phyloP scores from a whole-genome alignment of 2,113 vertebrate genomes.

The Sinocyclocheilus anophthalmus region DNA sequence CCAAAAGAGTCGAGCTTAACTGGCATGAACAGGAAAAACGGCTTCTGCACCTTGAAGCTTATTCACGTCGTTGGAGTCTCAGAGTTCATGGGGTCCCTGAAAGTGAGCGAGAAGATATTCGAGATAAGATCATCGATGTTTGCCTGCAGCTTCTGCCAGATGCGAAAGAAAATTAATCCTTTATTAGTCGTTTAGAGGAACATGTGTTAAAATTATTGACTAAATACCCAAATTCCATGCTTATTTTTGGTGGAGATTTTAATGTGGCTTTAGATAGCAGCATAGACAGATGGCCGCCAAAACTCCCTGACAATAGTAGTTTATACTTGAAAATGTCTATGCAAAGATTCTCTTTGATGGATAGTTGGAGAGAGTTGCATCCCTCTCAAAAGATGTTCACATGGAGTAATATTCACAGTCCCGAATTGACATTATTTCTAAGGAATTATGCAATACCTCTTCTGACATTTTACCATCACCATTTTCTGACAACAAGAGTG shows the following conservation, averaged over 20 bases:
- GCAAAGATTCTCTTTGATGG: slow-evolving; percentile 17
- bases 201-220: background rate
- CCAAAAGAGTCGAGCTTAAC: no score
- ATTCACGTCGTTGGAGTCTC: no score
- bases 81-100: no score
- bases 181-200: background rate
- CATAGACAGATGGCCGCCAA: background rate
- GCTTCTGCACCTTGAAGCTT: no score
- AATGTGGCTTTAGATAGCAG: background rate
- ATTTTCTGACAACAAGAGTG: background rate
- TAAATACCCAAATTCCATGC: background rate
- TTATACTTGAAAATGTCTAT: background rate
- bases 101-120: no score
- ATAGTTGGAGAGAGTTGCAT: background rate
- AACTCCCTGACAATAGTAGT: background rate
- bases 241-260: background rate
- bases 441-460: background rate
- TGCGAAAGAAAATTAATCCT: background rate
- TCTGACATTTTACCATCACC: background rate
- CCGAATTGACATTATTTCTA: background rate
- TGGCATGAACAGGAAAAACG: no score
- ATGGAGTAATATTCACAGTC: background rate
- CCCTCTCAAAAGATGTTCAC: background rate
- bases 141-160: no score
- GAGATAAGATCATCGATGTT: no score